Base-by-base conservation (phyloP, 2,888 invertebrate genomes). In the Cataglyphis rosenhaueri region DNA sequence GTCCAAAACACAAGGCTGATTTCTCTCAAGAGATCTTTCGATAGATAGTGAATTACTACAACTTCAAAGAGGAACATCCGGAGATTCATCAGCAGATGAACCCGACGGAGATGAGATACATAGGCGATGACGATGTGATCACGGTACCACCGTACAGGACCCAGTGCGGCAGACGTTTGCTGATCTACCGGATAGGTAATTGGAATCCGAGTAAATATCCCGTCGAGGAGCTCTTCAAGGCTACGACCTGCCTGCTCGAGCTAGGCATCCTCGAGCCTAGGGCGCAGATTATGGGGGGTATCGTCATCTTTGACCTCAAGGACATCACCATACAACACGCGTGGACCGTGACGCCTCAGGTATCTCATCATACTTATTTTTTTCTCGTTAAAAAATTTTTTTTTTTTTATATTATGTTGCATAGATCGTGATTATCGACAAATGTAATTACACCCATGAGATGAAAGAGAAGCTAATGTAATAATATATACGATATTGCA, bases 61-160 rank as follows among this genome's bases (percentile, higher is more conserved):
- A 96, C 86, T 98, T 98, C 93, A 97, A 96, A 90, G 96, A 97
- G 91, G 96, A 96, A 21, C 97, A 98, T 92, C 96, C 96, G 3
- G 95, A 96, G 65, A 95, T 96, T 83, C 96, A 97, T 88, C 96
- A 96, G 83, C 96, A 96, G 85, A 96, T 98, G 0, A 96, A 96
- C 84, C 97, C 97, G 0, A 88, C 96, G 78, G 95, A 96, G 64
- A 94, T 98, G 87, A 95, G 95, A 44, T 95, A 94, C 82, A 95
- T 97, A 10, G 97, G 97, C 0, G 96, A 97, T 25, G 95, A 96
- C 10, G 95, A 96, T 85, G 95, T 97, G 3, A 95, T 98, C 62
- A 95, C 96, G 0, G 97, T 97, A 3, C 96, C 97, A 0, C 97
- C 97, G 0, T 97, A 97, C 92, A 95, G 96, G 44, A 97, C 97